A percentile compares a stretch with the other conserved stretches of the same genome.
Evolutionary conservation across 1,140 invertebrate species (phyloP).

Genomic region (Latrodectus geometricus): DNA sequence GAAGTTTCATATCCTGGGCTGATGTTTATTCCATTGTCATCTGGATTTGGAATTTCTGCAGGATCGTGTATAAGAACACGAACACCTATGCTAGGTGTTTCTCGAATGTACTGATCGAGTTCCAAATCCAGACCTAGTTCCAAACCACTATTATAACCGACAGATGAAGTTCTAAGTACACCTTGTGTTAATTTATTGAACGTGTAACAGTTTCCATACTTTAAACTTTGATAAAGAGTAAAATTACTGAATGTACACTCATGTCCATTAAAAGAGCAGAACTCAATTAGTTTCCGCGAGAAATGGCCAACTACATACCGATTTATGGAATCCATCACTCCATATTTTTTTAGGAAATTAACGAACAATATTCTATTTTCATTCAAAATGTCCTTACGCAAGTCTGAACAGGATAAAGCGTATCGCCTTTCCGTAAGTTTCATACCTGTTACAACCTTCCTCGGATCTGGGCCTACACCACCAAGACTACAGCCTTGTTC

Average conservation of each 20-base stretch:
- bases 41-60: conserved; percentile 67
- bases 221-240: not conserved
- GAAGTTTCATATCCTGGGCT: conserved; percentile 66
- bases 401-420: not conserved
- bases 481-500: not conserved
- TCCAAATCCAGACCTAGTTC: not conserved
- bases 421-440: not conserved
- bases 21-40: conserved; percentile 68
- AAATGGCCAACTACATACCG: not conserved
- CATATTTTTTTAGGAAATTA: not conserved
- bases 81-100: conserved; percentile 65
- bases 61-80: conserved; percentile 68
- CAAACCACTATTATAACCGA: not conserved
- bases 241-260: not conserved
- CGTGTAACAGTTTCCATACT: conserved; percentile 21
- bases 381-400: not conserved
- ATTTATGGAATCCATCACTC: not conserved
- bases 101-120: not conserved
- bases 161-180: not conserved
- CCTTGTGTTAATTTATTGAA: not conserved
- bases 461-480: not conserved
- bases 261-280: not conserved
- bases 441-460: not conserved
- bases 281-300: not conserved
- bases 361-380: not conserved